Conservation (phyloP, 2,113 vertebrate species). For the Butorides virescens region DNA sequence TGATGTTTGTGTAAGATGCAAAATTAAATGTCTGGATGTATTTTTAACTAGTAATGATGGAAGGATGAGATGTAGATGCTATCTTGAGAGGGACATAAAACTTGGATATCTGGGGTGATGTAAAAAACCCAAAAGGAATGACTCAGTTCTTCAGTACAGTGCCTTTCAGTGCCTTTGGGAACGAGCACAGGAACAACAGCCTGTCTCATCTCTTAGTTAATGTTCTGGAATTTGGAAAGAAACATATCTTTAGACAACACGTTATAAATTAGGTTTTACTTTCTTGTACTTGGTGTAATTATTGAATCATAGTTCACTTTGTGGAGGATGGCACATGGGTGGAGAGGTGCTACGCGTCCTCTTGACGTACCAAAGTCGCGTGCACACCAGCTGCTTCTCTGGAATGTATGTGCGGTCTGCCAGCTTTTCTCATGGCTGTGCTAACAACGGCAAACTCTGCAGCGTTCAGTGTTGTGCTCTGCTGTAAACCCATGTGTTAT, state of each 20-base stretch:
- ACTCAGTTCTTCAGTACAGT: neutral
- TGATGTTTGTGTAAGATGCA: neutral
- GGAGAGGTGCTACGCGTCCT: accelerated
- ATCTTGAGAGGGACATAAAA: neutral
- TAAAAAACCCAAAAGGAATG: neutral
- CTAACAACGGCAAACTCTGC: neutral
- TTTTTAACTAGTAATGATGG: accelerated
- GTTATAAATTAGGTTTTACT: no score
- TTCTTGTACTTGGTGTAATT: no score
- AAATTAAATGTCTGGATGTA: no score
- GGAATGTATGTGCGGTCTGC: neutral
- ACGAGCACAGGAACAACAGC: neutral
- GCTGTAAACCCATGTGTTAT: neutral
- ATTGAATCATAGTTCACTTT: accelerated
- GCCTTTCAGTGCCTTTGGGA: neutral
- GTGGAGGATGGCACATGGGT: no score
- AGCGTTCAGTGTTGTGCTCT: accelerated
- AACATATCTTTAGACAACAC: neutral
- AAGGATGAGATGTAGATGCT: no score
- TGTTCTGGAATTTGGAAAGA: neutral
- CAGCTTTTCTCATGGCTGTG: accelerated
- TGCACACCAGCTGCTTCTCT: neutral
- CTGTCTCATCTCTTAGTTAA: neutral
- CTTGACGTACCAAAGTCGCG: no score
- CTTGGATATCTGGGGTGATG: neutral